Evolutionary conservation across 2,113 vertebrate species (phyloP).

Genomic region (Pangasianodon hypophthalmus): DNA sequence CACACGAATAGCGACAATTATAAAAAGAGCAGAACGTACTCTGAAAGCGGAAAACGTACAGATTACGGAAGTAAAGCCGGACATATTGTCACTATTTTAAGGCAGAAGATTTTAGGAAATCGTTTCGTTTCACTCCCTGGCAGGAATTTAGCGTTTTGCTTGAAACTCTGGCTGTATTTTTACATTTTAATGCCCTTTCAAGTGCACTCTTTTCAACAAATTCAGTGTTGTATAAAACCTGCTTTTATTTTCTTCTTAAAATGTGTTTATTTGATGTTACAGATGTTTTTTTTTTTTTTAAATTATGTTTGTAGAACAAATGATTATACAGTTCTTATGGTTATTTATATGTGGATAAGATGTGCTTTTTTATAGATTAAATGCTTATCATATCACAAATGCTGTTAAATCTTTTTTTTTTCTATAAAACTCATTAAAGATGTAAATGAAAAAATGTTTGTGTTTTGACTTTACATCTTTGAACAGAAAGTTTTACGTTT

Average conservation of each 20-base stretch:
- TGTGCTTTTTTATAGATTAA: conserved; percentile 46
- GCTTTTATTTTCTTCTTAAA: conserved; percentile 10
- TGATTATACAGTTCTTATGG: conserved; percentile 22
- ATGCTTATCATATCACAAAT: conserved; percentile 37
- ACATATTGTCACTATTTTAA: not conserved
- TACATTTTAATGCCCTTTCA: conserved; percentile 42
- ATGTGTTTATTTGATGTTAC: conserved; percentile 9
- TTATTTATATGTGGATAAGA: conserved; percentile 46
- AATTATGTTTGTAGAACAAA: conserved; percentile 24
- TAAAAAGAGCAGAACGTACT: not conserved
- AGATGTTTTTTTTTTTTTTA: conserved; percentile 1
- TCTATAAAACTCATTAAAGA: conserved; percentile 49
- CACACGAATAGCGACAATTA: not conserved
- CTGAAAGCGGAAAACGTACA: not conserved
- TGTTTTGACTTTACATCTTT: not conserved
- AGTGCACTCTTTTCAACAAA: conserved; percentile 43
- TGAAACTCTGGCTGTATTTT: not conserved
- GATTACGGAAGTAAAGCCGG: not conserved
- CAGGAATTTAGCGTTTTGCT: conserved; percentile 5
- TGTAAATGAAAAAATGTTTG: conserved; percentile 14
- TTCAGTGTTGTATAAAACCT: conserved; percentile 8
- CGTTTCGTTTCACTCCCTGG: not conserved
- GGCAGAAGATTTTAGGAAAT: not conserved
- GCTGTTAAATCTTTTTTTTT: conserved; percentile 44
- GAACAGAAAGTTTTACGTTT: not conserved